Conservation (phyloP, 2,888 invertebrate genomes). For the Helicoverpa assulta region DNA sequence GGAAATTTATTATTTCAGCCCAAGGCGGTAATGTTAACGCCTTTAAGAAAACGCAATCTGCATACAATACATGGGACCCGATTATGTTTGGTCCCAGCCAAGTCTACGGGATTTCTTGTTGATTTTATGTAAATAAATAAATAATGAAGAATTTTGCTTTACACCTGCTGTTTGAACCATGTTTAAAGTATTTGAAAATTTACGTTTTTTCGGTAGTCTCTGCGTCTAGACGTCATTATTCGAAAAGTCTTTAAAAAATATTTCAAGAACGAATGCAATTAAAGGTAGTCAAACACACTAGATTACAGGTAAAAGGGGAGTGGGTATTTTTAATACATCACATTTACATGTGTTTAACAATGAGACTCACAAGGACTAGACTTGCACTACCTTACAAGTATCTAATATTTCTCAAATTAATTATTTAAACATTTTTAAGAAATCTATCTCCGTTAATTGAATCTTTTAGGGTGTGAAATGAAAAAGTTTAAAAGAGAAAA, state of each 20-base stretch:
- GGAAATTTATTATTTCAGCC: slow-evolving; percentile 78
- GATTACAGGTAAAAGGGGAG: too few species aligned
- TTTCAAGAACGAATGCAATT: too few species aligned
- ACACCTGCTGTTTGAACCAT: slow-evolving; percentile 51
- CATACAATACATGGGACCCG: slow-evolving; percentile 81
- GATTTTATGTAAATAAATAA: slow-evolving; percentile 71
- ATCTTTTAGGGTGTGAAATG: too few species aligned
- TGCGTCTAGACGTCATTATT: background rate
- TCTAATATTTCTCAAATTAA: too few species aligned
- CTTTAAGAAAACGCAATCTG: slow-evolving; percentile 78
- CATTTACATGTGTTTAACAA: too few species aligned
- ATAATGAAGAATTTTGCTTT: slow-evolving; percentile 62
- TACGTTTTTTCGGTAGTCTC: background rate
- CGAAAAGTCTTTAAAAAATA: background rate
- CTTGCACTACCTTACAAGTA: too few species aligned
- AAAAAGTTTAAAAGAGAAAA: too few species aligned
- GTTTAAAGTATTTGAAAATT: slow-evolving; percentile 1
- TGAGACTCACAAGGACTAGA: too few species aligned
- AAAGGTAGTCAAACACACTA: too few species aligned
- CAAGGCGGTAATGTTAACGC: slow-evolving; percentile 76
- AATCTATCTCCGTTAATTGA: too few species aligned
- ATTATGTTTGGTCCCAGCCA: slow-evolving; percentile 50
- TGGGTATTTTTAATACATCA: too few species aligned
- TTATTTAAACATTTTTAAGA: too few species aligned
- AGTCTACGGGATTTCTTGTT: slow-evolving; percentile 64